Base-by-base conservation (phyloP, 2,888 invertebrate species). In the Lasioglossum calceatum region DNA sequence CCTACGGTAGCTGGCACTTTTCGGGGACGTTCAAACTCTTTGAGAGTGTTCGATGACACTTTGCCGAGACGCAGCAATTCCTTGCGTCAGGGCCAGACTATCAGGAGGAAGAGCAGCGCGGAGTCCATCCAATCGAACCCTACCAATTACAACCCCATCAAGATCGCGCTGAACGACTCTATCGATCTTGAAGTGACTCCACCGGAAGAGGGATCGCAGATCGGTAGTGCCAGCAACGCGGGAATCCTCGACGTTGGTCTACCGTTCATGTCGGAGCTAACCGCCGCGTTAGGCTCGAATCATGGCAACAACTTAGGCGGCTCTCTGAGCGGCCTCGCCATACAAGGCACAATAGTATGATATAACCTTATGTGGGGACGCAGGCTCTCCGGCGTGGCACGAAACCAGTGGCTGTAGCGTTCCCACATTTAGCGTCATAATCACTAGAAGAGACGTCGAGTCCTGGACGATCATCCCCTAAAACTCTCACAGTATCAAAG, bases 281-380 rank as follows among this genome's bases (percentile, higher is more conserved):
- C 86, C 73, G 85, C 90, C 1, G 88, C 87, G 42, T 71, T 90
- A 7, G 84, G 89, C 32, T 88, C 90, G 47, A 90, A 92, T n/a
- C 89, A 93, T 0, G 92, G 92, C 8, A 91, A 93, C 19, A 93
- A 94, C 16, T 90, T 95, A 42, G 94, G 95, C 36, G 94, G 95
- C 75, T 94, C 94, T 67, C 85, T 95, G 87, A 95, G 96, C 73
- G 95, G 95, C 58, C 96, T 96, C 77, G 96, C 64, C 94, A 96
- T 98, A 87, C 98, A 98, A 95, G 98, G 98, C 91, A 98, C 98
- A 94, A 98, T 98, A 96, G 98, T 98, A 98, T 98, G 98, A 98
- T 98, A 98, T 97, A 97, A 98, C 97, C 97, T 98, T 88, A 98
- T 98, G 98, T 98, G 98, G 98, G 98, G 98, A 97, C 97, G 98